Evolutionary conservation across 1,140 invertebrate genomes (phyloP).

Genomic region (Luehdorfia chinensis): DNA sequence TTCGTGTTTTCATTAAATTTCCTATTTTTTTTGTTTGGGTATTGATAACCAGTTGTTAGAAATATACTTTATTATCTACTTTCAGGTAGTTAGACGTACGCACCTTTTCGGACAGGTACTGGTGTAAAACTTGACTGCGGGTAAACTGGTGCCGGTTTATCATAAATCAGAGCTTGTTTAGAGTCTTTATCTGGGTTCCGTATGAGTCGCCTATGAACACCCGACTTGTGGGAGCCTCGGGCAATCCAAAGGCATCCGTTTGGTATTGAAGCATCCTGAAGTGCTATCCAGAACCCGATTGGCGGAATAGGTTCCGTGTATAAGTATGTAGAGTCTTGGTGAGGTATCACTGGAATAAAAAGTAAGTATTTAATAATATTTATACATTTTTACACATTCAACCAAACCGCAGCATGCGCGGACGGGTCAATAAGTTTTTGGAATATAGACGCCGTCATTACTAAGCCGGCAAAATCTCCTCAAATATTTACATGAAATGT

Average conservation of each 20-base stretch:
- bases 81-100: too few relatives aligned
- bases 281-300: slow-evolving; percentile 95
- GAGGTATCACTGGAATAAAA: slow-evolving; percentile 82
- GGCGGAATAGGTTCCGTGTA: slow-evolving; percentile 86
- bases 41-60: too few relatives aligned
- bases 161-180: slow-evolving; percentile 81
- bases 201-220: slow-evolving; percentile 84
- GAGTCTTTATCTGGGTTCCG: slow-evolving; percentile 82
- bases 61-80: too few relatives aligned
- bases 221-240: slow-evolving; percentile 92
- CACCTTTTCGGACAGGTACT: slow-evolving; percentile 79
- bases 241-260: slow-evolving; percentile 97
- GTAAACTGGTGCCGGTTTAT: slow-evolving; percentile 82
- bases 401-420: too few relatives aligned
- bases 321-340: slow-evolving; percentile 94
- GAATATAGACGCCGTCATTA: too few relatives aligned
- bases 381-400: too few relatives aligned
- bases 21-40: too few relatives aligned
- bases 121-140: slow-evolving; percentile 87
- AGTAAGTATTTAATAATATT: too few relatives aligned
- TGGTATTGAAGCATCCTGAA: slow-evolving; percentile 93
- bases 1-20: too few relatives aligned
- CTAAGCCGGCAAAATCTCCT: too few relatives aligned
- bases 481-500: too few relatives aligned
- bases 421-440: too few relatives aligned